Conservation (phyloP, 2,797 vertebrate genomes). For the Neostethus bicornis region DNA sequence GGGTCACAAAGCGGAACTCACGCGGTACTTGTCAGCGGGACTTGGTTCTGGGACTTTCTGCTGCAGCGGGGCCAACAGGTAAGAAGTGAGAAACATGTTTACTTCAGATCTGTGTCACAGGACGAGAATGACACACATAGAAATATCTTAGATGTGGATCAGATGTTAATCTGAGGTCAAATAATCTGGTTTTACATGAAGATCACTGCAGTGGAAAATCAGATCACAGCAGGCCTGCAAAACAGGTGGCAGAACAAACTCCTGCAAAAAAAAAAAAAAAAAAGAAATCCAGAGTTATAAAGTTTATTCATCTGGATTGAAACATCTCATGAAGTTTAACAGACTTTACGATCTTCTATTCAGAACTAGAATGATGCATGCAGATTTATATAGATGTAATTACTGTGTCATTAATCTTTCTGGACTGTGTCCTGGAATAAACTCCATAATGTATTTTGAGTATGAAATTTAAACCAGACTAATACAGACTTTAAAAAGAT, state of each 20-base stretch:
- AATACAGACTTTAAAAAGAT: slow-evolving; percentile 39
- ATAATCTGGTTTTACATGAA: not conserved
- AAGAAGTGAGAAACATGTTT: not conserved
- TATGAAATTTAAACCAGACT: not conserved
- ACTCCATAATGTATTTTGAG: not conserved
- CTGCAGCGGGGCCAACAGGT: slow-evolving; percentile 37
- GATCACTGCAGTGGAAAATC: not conserved
- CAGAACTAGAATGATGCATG: not conserved
- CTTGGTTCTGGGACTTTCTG: too few species aligned
- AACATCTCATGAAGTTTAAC: not conserved
- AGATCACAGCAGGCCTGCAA: not conserved
- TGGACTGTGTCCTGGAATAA: too few species aligned
- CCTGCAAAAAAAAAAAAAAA: slow-evolving; percentile 1
- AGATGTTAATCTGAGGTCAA: not conserved
- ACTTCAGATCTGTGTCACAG: not conserved
- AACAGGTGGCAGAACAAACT: slow-evolving; percentile 20
- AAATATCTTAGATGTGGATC: not conserved
- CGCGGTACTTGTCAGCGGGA: not conserved
- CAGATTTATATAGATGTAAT: not conserved
- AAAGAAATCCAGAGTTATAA: too few species aligned
- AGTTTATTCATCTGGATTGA: too few species aligned
- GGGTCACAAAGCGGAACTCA: not conserved
- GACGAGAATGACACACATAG: not conserved
- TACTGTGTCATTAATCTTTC: not conserved
- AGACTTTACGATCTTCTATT: not conserved